Percentiles rank a stretch among this genome's conserved stretches.
Evolutionary conservation across 2,113 vertebrate species (phyloP).

Genomic region (Erythrocercus mccallii): DNA sequence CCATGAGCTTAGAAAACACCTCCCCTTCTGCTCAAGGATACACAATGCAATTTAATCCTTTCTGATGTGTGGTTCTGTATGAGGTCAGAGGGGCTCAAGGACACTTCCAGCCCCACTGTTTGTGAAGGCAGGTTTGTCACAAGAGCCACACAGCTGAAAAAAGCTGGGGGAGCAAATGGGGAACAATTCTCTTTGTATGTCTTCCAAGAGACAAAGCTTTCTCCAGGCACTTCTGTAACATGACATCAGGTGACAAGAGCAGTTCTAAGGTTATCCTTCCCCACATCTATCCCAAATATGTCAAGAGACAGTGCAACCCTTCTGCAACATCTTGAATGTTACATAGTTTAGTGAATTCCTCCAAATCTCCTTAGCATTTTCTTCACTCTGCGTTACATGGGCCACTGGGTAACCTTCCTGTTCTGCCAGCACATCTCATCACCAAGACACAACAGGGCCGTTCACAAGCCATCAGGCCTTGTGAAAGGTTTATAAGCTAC

Average conservation of each 20-base stretch:
- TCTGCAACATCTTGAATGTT: background rate
- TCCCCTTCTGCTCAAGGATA: background rate
- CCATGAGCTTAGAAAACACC: background rate
- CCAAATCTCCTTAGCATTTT: background rate
- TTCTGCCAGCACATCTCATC: background rate
- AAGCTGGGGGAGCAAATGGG: fast-evolving
- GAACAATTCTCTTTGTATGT: background rate
- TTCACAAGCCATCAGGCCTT: background rate
- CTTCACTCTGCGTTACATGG: background rate
- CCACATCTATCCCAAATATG: fast-evolving
- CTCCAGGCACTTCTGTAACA: background rate
- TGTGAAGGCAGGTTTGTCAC: background rate
- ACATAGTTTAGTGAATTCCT: background rate
- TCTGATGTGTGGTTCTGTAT: background rate
- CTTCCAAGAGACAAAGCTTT: background rate
- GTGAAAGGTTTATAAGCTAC: background rate
- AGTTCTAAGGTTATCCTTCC: background rate
- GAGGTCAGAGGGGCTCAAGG: background rate
- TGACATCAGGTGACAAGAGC: background rate
- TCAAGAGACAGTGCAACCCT: fast-evolving
- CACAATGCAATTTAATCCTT: background rate
- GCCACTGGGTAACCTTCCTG: background rate
- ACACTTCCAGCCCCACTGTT: background rate
- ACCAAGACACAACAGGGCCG: background rate
- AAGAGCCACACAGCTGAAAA: fast-evolving